Base-by-base conservation (phyloP, 2,888 invertebrate genomes). In the Athalia cordata region DNA sequence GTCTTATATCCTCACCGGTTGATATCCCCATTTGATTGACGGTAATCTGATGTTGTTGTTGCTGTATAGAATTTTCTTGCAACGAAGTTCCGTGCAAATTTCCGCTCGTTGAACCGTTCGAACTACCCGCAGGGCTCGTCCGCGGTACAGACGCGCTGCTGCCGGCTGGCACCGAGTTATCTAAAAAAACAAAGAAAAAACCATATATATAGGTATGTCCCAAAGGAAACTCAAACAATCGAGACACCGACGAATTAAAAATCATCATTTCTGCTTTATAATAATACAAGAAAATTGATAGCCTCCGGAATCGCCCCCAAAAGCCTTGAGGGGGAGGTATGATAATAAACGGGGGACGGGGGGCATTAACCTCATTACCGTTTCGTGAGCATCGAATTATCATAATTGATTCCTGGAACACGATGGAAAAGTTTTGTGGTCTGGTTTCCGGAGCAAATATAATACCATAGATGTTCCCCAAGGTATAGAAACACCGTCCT, bases 41-140 rank as follows among this genome's bases (percentile, higher is more conserved):
- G 77, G 81, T 81, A 50, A 80, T 76, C 75, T 79, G 78, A 75
- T 83, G 85, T 75, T 82, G 80, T 62, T 82, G 80, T 77, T 81
- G 83, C 78, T 74, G 61, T 8, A 29, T 11, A 9, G 68, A 68
- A 29, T 29, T 29, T 29, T 29, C 29, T 29, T 29, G 29, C 29
- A 29, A 2, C 57, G 79, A 82, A 55, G 82, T 82, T 29, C 29
- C 29, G 11, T 81, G 82, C 57, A 83, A 82, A 47, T 80, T 13
- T 81, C 82, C 79, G 81, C 83, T 75, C 83, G 85, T 80, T 85
- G 87, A 82, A 80, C 85, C 68, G 80, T 83, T 85, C 80, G 87
- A 85, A 80, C 87, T 86, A 85, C 89, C 89, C 81, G 86, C 87
- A 78, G 89, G 89, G 83, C 89, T 88, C 83, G 89, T 87, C 85